A percentile compares a stretch with the other conserved stretches of the same genome.
phyloP scores from a whole-genome alignment of 2,113 vertebrate species.

The Opisthocomus hoazin region DNA sequence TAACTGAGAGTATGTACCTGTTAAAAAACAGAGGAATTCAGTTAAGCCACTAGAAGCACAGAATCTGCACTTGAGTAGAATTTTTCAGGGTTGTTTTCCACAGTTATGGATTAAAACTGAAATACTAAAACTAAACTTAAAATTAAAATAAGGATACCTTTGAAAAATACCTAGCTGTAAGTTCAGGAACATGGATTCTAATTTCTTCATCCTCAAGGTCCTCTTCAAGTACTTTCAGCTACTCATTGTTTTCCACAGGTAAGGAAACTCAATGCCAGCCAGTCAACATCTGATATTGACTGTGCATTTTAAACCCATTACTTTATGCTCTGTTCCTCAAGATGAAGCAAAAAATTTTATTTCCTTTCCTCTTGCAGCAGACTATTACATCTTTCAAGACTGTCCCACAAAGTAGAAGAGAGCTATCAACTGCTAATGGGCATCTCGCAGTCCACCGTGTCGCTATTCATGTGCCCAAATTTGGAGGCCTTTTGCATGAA shows the following conservation, averaged over 20 bases:
- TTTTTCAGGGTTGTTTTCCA: background rate
- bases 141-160: background rate
- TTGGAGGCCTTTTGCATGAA: background rate
- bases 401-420: background rate
- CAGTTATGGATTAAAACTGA: background rate
- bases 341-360: background rate
- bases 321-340: background rate
- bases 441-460: background rate
- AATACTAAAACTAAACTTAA: background rate
- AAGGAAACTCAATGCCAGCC: background rate
- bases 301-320: background rate
- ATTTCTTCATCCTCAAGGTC: background rate
- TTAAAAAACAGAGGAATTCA: background rate
- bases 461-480: background rate
- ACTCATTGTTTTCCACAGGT: background rate
- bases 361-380: background rate
- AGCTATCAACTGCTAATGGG: background rate
- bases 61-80: background rate
- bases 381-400: background rate
- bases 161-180: background rate
- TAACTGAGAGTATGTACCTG: background rate
- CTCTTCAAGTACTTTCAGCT: background rate
- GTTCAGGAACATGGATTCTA: background rate
- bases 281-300: background rate
- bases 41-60: background rate